phyloP scores from a whole-genome alignment of 2,797 vertebrate species.

The Acridotheres tristis region DNA sequence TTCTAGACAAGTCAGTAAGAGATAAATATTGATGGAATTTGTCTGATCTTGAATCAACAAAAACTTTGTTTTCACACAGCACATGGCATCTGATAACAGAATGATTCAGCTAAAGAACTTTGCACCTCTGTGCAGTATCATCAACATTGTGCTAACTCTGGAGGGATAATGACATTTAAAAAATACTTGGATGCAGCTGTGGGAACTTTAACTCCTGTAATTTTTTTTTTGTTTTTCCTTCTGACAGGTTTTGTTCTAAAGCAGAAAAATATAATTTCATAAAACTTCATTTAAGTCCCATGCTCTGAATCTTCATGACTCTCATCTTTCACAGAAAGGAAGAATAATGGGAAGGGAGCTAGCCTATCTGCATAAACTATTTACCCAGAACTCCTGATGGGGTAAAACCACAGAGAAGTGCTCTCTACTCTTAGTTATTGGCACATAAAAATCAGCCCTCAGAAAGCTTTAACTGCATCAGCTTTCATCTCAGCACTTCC shows the following conservation, averaged over 20 bases:
- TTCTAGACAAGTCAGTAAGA: neutral
- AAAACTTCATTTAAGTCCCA: neutral
- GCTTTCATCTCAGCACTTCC: neutral
- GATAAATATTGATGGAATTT: neutral
- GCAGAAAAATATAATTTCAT: slow-evolving; percentile 39
- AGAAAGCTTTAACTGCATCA: neutral
- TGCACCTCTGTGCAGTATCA: neutral
- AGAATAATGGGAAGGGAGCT: neutral
- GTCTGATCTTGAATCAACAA: slow-evolving; percentile 15
- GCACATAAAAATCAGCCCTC: neutral
- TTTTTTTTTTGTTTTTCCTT: neutral
- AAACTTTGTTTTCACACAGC: neutral
- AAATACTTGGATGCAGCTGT: neutral
- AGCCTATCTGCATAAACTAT: slow-evolving; percentile 9
- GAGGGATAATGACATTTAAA: neutral
- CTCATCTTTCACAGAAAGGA: neutral
- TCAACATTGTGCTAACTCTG: neutral
- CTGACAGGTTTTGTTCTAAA: slow-evolving; percentile 21
- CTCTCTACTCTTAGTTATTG: neutral
- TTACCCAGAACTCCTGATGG: slow-evolving; percentile 1
- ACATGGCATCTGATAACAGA: neutral
- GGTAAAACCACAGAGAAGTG: neutral
- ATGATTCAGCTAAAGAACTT: slow-evolving; percentile 8
- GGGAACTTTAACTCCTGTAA: neutral
- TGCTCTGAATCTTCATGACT: neutral